A percentile compares a stretch with the other conserved stretches of the same genome.
Conservation (phyloP, 2,797 vertebrate species). For the Chloroceryle inda region DNA sequence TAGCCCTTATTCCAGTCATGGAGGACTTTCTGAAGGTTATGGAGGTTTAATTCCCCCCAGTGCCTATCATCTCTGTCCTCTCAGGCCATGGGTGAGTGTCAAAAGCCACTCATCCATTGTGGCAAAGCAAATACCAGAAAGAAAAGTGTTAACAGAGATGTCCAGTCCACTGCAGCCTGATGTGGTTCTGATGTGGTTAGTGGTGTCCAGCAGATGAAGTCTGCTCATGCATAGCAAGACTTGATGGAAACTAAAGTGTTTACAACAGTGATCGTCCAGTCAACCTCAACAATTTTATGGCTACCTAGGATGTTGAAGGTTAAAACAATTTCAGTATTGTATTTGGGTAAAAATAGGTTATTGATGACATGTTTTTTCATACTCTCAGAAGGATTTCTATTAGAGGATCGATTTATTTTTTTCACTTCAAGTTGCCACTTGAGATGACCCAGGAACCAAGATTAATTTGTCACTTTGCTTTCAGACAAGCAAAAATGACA, state of each 20-base stretch:
- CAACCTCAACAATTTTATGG: background rate
- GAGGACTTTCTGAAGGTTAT: background rate
- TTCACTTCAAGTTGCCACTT: background rate
- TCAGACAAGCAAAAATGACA: background rate
- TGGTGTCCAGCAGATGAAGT: background rate
- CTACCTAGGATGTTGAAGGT: background rate
- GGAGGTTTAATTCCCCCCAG: background rate
- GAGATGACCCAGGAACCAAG: conserved; percentile 16
- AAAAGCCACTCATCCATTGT: background rate
- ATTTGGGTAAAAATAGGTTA: background rate
- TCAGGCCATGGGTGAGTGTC: no score
- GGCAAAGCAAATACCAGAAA: background rate
- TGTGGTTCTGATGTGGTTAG: background rate
- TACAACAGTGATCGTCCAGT: background rate
- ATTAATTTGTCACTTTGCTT: conserved; percentile 22
- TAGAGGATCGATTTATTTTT: conserved; percentile 14
- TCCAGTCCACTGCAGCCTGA: background rate
- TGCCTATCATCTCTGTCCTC: background rate
- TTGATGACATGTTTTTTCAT: background rate
- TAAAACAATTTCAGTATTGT: conserved; percentile 4
- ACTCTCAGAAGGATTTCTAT: conserved; percentile 10
- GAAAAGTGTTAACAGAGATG: background rate
- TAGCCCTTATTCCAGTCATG: rapidly evolving
- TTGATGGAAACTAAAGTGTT: conserved; percentile 44
- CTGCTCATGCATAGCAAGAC: background rate